phyloP scores from a whole-genome alignment of 2,888 invertebrate species.

The Lydus trimaculatus region DNA sequence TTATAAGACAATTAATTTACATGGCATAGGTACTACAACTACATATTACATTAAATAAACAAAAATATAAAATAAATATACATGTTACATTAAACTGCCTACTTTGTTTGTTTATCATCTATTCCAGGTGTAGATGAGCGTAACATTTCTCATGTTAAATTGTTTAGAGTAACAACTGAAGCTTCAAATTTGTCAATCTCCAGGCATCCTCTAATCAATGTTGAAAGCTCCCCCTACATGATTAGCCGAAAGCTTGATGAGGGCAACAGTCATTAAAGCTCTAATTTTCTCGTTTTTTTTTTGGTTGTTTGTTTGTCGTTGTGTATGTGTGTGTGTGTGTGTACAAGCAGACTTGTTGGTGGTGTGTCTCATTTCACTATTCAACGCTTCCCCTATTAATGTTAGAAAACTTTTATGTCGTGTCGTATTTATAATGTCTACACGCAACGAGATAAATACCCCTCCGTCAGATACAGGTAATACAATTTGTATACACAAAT shows the following conservation, averaged over 20 bases:
- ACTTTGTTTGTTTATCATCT: slow-evolving; percentile 5
- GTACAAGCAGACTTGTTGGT: background rate
- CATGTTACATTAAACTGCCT: background rate
- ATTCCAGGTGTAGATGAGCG: slow-evolving; percentile 8
- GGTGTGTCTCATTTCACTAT: background rate
- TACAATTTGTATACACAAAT: slow-evolving; percentile 5
- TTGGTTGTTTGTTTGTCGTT: background rate
- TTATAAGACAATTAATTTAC: slow-evolving; percentile 27
- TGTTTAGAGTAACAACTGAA: slow-evolving; percentile 13
- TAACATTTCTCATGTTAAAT: slow-evolving; percentile 4
- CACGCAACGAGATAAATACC: background rate
- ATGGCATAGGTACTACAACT: background rate
- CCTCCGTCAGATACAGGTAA: background rate
- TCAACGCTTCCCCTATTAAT: background rate
- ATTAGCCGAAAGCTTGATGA: slow-evolving; percentile 9
- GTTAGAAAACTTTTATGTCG: background rate
- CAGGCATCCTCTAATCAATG: slow-evolving; percentile 12
- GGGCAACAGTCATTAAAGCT: background rate
- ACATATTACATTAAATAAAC: slow-evolving; percentile 5
- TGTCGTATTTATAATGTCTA: background rate
- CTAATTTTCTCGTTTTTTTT: background rate
- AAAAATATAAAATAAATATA: background rate
- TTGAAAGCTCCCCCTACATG: background rate
- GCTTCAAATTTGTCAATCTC: slow-evolving; percentile 12
- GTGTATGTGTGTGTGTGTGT: too few relatives aligned